Conservation (phyloP, 2,888 invertebrate genomes). For the Dromius quadrimaculatus region DNA sequence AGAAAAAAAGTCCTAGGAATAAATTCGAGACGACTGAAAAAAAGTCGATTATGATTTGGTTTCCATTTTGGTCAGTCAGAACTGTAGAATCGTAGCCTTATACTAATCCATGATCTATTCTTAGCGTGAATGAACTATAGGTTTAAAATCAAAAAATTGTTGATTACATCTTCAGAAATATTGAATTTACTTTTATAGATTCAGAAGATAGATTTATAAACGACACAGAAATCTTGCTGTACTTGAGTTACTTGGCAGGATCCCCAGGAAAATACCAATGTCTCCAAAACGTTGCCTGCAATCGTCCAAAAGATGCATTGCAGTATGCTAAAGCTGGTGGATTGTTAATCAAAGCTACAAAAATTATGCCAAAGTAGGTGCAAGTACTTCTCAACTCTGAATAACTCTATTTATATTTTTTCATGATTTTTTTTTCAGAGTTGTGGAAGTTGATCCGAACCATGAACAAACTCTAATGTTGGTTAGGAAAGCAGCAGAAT, state of each 20-base stretch:
- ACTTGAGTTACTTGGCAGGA: constrained; percentile 77
- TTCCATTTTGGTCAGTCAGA: too few relatives aligned
- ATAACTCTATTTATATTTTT: background rate
- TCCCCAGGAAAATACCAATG: constrained; percentile 78
- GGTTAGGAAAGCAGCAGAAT: constrained; percentile 76
- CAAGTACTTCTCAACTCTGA: constrained; percentile 57
- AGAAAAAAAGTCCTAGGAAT: too few relatives aligned
- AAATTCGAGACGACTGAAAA: too few relatives aligned
- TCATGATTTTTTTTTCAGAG: constrained; percentile 65
- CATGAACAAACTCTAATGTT: constrained; percentile 75
- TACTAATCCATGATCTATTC: too few relatives aligned
- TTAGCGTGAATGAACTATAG: too few relatives aligned
- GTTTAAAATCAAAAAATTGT: too few relatives aligned
- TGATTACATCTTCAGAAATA: too few relatives aligned
- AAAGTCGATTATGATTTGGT: too few relatives aligned
- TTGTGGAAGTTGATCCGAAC: constrained; percentile 68
- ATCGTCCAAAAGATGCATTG: constrained; percentile 78
- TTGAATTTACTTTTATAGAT: background rate
- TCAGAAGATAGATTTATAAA: constrained; percentile 66
- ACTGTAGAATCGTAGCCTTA: too few relatives aligned
- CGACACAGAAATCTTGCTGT: constrained; percentile 79
- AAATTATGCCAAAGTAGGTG: constrained; percentile 75
- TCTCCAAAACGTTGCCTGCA: constrained; percentile 81
- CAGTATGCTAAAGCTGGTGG: constrained; percentile 84
- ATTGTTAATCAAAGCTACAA: constrained; percentile 78